Base-by-base conservation (phyloP, 1,140 invertebrate genomes). In the Scaptomyza hsui region DNA sequence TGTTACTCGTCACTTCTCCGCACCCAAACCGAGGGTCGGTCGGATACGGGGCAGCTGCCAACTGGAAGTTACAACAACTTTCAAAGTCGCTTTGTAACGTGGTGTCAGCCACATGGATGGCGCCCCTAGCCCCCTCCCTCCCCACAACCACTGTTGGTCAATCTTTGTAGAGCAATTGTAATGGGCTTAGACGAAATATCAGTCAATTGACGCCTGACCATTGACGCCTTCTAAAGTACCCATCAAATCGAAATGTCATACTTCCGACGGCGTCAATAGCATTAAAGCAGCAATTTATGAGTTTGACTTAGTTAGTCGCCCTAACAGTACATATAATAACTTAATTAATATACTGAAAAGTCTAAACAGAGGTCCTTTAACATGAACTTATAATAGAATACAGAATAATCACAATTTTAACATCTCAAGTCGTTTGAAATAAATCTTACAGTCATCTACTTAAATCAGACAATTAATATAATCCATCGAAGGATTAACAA, bases 1-100 rank as follows among this genome's bases (percentile, higher is more conserved):
- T 63, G 78, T 78, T 83, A 75, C 78, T 83, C 78, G 79, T 82
- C 78, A 78, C 78, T 69, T 81, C 78, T 48, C 73, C 47, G n/a
- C 26, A 16, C 13, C 19, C 41, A 9, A 37, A 7, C 26, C 7
- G 26, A 9, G 6, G 7, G 26, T 29, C 26, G 26, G 10, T 18
- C 16, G 5, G 29, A 39, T 24, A 44, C 15, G 42, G 59, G 59
- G 21, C 67, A 63, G 49, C 67, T 63, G 60, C 42, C 42, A 57
- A 29, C 19, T 41, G 60, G 39, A 13, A 53, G 52, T 57, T 57
- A 67, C 47, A 52, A 47, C 16, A 60, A 52, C 57, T 55, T 49
- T 41, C 51, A 48, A 56, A 26, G 51, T 41, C 44, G 52, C 44
- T 51, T 47, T 60, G 51, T 42, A 56, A 61, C 56, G 26, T 29